Conservation (phyloP, 2,888 invertebrate genomes). For the Brassicogethes aeneus region DNA sequence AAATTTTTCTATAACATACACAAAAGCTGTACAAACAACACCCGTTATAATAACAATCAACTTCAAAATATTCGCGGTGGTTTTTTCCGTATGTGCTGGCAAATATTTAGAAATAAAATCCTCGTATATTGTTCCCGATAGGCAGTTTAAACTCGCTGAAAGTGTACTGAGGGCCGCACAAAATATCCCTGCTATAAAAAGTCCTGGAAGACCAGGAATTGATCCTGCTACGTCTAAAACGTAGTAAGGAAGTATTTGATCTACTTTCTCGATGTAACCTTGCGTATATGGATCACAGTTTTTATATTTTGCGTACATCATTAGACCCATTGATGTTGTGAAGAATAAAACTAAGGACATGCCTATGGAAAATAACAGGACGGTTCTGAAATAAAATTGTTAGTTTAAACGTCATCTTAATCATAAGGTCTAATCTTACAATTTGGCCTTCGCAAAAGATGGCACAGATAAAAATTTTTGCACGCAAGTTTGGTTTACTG, state of each 20-base stretch:
- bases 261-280: slow-evolving; percentile 45
- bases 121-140: slow-evolving; percentile 56
- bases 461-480: slow-evolving; percentile 42
- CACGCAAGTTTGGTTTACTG: slow-evolving; percentile 38
- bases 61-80: slow-evolving; percentile 52
- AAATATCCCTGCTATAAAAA: slow-evolving; percentile 66
- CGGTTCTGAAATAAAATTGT: slow-evolving; percentile 10
- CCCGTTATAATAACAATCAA: slow-evolving; percentile 45
- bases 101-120: slow-evolving; percentile 48
- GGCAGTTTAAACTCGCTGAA: slow-evolving; percentile 52
- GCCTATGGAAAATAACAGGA: slow-evolving; percentile 12
- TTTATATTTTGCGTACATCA: slow-evolving; percentile 53
- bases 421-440: too few species aligned
- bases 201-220: slow-evolving; percentile 60
- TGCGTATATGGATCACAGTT: slow-evolving; percentile 55
- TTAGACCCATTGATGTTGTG: slow-evolving; percentile 27
- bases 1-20: slow-evolving; percentile 45
- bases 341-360: slow-evolving; percentile 8
- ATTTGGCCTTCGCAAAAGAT: slow-evolving; percentile 31
- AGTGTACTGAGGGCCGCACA: slow-evolving; percentile 62
- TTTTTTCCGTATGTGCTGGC: slow-evolving; percentile 38
- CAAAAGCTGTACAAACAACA: slow-evolving; percentile 62
- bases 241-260: slow-evolving; percentile 55
- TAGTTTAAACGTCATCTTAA: too few species aligned
- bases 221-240: slow-evolving; percentile 55